phyloP scores from a whole-genome alignment of 2,888 invertebrate genomes.

The Halictus quadricinctus region DNA sequence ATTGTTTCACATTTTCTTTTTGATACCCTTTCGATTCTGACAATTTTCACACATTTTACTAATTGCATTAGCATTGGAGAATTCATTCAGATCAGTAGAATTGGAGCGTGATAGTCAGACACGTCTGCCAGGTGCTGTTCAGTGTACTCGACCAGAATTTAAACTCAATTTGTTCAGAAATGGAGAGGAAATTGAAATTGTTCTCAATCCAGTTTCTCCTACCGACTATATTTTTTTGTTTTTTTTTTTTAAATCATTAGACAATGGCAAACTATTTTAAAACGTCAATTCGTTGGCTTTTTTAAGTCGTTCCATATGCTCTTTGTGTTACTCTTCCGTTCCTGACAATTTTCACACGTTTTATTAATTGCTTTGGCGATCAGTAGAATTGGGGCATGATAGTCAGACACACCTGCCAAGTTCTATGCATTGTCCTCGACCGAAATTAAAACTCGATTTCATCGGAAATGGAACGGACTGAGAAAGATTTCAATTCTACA shows the following conservation, averaged over 20 bases:
- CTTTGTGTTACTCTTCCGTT: background rate
- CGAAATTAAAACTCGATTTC: background rate
- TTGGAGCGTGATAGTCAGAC: background rate
- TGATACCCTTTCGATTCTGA: background rate
- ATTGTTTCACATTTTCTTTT: background rate
- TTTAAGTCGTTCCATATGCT: background rate
- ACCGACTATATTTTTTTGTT: background rate
- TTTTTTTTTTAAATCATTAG: background rate
- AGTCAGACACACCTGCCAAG: background rate
- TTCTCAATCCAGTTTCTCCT: background rate
- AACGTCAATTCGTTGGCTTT: background rate
- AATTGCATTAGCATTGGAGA: background rate
- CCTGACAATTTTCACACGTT: background rate
- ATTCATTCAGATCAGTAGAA: background rate
- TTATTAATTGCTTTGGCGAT: background rate
- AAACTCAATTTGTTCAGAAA: background rate
- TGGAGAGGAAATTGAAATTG: background rate
- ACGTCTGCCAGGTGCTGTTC: background rate
- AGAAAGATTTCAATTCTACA: background rate
- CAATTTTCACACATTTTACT: background rate
- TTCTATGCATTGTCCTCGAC: background rate
- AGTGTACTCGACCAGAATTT: background rate
- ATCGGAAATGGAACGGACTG: background rate
- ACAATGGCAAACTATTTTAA: background rate
- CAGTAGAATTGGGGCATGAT: background rate